Conservation (phyloP, 1,140 invertebrate genomes). For the Drosophila suzukii region DNA sequence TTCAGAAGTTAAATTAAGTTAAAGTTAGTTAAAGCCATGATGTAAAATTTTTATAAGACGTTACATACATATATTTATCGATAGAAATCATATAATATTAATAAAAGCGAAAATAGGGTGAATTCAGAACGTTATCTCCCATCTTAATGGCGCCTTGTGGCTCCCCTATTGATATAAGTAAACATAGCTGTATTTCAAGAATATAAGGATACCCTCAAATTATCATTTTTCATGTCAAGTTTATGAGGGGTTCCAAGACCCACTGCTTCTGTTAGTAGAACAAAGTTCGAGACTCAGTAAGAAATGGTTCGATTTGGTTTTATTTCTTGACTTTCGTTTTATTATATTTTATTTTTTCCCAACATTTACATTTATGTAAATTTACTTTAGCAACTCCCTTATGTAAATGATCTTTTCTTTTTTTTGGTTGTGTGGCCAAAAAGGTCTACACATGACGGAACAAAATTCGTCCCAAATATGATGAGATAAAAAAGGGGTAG, state of each 20-base stretch:
- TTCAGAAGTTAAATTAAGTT: too few species aligned
- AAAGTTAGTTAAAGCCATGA: too few species aligned
- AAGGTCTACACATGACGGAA: slow-evolving; percentile 30
- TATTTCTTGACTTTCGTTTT: slow-evolving; percentile 19
- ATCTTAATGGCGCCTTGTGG: background rate
- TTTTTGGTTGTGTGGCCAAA: slow-evolving; percentile 11
- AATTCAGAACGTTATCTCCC: slow-evolving; percentile 10
- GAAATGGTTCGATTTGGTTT: slow-evolving; percentile 25
- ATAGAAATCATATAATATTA: background rate
- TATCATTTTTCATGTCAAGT: slow-evolving; percentile 33
- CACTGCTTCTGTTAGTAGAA: slow-evolving; percentile 15
- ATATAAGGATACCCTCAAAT: slow-evolving; percentile 15
- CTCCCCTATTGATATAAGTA: background rate
- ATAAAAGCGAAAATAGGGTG: slow-evolving; percentile 2
- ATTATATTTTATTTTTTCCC: background rate
- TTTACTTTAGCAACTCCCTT: slow-evolving; percentile 42
- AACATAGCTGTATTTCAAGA: background rate
- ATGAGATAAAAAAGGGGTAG: background rate
- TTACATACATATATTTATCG: too few species aligned
- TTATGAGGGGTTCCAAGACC: slow-evolving; percentile 15
- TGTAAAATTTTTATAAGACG: too few species aligned
- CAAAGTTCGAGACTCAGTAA: slow-evolving; percentile 10
- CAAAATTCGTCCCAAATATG: slow-evolving; percentile 5
- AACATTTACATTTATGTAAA: slow-evolving; percentile 19
- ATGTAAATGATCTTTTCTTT: slow-evolving; percentile 17